Percentiles rank a stretch among this genome's conserved stretches.
Conservation (phyloP, 2,797 vertebrate genomes). For the Babyrousa celebensis region DNA sequence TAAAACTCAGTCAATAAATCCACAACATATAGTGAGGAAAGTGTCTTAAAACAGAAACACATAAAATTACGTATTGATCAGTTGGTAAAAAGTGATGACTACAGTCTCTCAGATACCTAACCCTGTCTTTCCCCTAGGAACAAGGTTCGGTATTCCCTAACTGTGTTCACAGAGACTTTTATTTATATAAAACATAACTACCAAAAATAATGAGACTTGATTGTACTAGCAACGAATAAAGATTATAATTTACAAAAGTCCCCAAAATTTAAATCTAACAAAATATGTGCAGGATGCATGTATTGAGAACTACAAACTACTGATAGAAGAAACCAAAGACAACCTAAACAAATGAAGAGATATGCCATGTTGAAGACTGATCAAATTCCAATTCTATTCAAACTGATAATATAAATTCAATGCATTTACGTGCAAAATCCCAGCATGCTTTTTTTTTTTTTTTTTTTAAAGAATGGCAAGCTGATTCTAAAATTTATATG, state of each 20-base stretch:
- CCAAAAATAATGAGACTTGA: not conserved
- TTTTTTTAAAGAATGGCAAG: not conserved
- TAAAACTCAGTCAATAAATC: not conserved
- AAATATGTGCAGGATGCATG: not conserved
- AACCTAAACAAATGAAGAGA: not conserved
- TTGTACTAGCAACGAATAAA: not conserved
- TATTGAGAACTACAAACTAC: not conserved
- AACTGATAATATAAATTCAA: not conserved
- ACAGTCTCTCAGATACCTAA: not conserved
- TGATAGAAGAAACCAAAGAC: slow-evolving; percentile 5
- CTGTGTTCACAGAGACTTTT: not conserved
- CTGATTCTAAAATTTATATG: not conserved
- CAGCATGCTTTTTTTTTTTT: not conserved
- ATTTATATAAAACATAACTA: not conserved
- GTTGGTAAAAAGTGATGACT: not conserved
- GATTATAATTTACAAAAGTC: not conserved
- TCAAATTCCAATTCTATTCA: not conserved
- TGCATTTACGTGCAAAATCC: slow-evolving; percentile 5
- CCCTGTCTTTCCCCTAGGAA: not conserved
- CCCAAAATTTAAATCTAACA: not conserved
- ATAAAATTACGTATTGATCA: not conserved
- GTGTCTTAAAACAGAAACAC: not conserved
- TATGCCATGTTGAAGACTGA: not conserved
- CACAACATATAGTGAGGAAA: not conserved
- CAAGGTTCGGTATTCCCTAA: not conserved